These are phyloP conservation scores for Callithrix jacchus DNA, from an alignment of 2,113 vertebrate genomes.

Conservation along the genomic window DNA sequence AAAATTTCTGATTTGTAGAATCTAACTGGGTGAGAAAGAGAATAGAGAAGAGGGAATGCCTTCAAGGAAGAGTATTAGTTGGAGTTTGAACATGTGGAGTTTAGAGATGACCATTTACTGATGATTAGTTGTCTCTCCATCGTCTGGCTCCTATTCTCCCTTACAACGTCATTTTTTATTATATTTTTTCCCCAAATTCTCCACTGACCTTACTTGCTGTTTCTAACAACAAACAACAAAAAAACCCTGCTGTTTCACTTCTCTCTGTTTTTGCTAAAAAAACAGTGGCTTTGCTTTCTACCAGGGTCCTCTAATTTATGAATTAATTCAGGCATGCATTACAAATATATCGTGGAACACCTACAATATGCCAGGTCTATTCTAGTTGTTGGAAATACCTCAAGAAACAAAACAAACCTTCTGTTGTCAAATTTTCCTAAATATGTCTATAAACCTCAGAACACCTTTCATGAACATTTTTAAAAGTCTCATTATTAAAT, in stretches of 20 bases:
- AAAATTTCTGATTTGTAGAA: not conserved
- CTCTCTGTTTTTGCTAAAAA: not conserved
- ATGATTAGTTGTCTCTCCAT: not conserved
- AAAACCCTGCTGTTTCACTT: accelerated
- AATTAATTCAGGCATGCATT: not conserved
- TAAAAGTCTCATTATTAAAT: not conserved
- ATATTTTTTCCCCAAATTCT: not conserved
- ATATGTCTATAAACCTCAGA: not conserved
- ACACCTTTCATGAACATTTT: not conserved
- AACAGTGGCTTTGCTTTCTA: not conserved
- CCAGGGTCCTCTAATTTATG: not conserved
- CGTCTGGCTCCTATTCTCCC: not conserved
- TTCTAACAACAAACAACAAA: not conserved
- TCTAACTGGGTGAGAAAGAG: not conserved
- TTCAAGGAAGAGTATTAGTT: not conserved
- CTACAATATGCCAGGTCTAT: not conserved
- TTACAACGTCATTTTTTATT: not conserved
- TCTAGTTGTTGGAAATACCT: not conserved
- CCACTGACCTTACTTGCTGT: not conserved
- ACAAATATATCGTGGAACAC: not conserved
- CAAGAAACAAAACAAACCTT: not conserved
- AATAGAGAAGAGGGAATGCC: not conserved
- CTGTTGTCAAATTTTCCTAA: not conserved
- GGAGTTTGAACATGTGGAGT: not conserved
- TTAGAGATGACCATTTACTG: not conserved